Evolutionary conservation across 2,797 vertebrate species (phyloP), one percentile per base, ranked within the genome.

Genomic region (Morus bassanus): DNA sequence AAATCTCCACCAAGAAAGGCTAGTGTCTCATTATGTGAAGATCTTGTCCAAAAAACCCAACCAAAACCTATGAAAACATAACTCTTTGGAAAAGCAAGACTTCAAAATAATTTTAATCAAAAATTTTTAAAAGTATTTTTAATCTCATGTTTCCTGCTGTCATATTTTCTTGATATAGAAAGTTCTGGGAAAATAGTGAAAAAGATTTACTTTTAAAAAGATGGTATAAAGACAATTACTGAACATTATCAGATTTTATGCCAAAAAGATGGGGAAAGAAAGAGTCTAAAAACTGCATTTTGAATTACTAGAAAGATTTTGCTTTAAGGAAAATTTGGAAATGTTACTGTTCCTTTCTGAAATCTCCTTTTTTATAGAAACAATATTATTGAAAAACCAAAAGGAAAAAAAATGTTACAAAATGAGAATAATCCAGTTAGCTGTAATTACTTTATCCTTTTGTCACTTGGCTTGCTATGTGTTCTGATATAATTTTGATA

Each of bases 61-160:
- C 2, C 3, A 67, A 63, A 33, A 1, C 5, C 10, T 10, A 8
- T n/a, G 16, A 46, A 80, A 70, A 5, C 8, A 41, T 39, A 50
- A 53, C 1, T 10, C 3, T 64, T 31, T 50, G 11, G 10, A 57
- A 94, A 74, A 81, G 1, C 4, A 77, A 57, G 17, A 24, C 39
- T 81, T 72, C 5, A 84, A 70, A 74, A 64, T 15, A 50, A 48
- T 37, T 48, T 67, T 53, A 1, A 63, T 59, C 0, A 50, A 74
- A 77, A 72, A 30, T 17, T 28, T 0, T 23, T 46, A 22, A 33
- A 67, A 72, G 4, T 31, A 19, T 45, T 35, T 92, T 75, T 65
- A 65, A 35, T 33, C 1, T 7, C 4, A 10, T 0, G 2, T 75
- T 74, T 74, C 12, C 9, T 75, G 13, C 13, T 67, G 13, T 2